Conservation (phyloP, 2,797 vertebrate species). For the Anguilla obscura region DNA sequence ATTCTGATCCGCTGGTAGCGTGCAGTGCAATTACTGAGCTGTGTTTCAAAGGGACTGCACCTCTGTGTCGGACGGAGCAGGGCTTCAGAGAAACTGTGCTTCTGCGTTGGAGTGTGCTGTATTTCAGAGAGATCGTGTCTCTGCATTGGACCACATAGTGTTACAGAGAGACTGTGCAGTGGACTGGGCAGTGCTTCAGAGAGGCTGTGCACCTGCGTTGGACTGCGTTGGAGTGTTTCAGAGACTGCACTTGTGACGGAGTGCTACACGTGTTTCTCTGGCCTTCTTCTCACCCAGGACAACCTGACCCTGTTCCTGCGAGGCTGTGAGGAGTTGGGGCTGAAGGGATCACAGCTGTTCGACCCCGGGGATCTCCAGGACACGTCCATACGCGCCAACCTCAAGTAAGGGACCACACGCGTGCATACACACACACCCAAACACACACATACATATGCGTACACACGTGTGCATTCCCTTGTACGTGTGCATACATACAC, state of each 20-base stretch:
- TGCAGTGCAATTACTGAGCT: neutral
- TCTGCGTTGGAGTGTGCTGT: neutral
- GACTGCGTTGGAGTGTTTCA: neutral
- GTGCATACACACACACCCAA: neutral
- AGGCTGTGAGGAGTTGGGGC: conserved; percentile 93
- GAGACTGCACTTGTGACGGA: neutral
- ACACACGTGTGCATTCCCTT: too few species aligned
- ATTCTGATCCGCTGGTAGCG: neutral
- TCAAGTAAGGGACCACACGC: conserved; percentile 78
- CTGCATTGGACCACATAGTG: neutral
- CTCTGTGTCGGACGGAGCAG: neutral
- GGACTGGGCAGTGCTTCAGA: neutral
- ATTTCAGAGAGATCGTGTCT: neutral
- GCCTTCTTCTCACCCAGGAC: conserved; percentile 76
- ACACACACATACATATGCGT: neutral
- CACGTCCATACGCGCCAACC: conserved; percentile 74
- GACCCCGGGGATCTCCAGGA: conserved; percentile 96
- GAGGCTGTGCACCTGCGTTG: neutral
- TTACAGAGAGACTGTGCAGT: neutral
- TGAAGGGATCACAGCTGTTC: conserved; percentile 96
- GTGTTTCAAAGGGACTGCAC: neutral
- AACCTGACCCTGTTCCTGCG: conserved; percentile 91
- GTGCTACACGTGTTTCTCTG: conserved; percentile 41
- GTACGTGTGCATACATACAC: neutral
- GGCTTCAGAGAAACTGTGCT: neutral